Evolutionary conservation across 2,888 invertebrate species (phyloP).

Genomic region (Trisateles emortualis): DNA sequence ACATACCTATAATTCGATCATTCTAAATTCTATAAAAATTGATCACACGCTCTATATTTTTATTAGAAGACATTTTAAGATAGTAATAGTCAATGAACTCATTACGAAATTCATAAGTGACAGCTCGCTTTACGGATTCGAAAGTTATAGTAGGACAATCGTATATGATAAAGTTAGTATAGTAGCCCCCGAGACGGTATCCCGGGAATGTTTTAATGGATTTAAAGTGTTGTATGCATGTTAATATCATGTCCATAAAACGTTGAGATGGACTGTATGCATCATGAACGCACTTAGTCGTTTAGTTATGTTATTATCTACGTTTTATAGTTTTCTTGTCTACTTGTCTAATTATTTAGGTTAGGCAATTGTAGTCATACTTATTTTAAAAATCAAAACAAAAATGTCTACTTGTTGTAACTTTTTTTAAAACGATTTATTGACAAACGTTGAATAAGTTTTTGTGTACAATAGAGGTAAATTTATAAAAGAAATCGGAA

Average conservation of each 20-base stretch:
- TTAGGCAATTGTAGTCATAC: neutral
- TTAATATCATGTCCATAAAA: constrained; percentile 74
- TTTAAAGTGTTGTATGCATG: constrained; percentile 72
- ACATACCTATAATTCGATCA: constrained; percentile 8
- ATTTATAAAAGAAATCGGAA: constrained; percentile 31
- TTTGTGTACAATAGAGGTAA: constrained; percentile 13
- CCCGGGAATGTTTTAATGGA: constrained; percentile 78
- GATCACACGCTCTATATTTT: constrained; percentile 40
- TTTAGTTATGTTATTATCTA: constrained; percentile 33
- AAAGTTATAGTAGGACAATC: constrained; percentile 68
- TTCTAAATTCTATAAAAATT: neutral
- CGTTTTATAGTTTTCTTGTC: constrained; percentile 27
- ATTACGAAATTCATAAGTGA: constrained; percentile 62
- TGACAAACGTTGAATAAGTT: constrained; percentile 12
- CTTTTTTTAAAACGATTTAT: neutral
- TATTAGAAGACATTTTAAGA: constrained; percentile 51
- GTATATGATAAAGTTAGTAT: constrained; percentile 63
- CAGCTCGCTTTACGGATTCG: constrained; percentile 55
- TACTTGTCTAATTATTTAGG: constrained; percentile 7
- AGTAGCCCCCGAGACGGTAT: constrained; percentile 64
- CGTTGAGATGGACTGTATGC: constrained; percentile 52
- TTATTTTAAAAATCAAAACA: neutral
- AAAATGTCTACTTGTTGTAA: no score
- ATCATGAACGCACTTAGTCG: constrained; percentile 45
- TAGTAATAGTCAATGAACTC: constrained; percentile 65